phyloP scores from a whole-genome alignment of 2,797 vertebrate species.

The Tadarida brasiliensis region DNA sequence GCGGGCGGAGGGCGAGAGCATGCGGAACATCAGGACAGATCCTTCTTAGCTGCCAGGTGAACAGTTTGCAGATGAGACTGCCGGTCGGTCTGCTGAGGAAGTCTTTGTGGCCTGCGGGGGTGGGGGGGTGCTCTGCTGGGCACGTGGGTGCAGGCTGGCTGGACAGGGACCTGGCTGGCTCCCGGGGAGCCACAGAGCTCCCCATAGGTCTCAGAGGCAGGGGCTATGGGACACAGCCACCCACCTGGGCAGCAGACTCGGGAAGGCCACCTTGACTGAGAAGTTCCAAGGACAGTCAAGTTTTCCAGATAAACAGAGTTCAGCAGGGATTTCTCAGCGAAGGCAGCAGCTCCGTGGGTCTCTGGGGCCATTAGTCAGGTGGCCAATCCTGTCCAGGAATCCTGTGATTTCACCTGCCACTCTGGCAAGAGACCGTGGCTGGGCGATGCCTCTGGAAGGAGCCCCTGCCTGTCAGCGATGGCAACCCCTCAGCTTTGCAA shows the following conservation, averaged over 20 bases:
- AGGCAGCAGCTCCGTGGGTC: background rate
- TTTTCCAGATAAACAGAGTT: slow-evolving; percentile 38
- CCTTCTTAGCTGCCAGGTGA: slow-evolving; percentile 86
- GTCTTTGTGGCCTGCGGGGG: slow-evolving; percentile 75
- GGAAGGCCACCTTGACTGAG: background rate
- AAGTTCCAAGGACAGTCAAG: slow-evolving; percentile 54
- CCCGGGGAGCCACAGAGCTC: background rate
- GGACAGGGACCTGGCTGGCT: background rate
- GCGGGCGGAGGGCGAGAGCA: slow-evolving; percentile 44
- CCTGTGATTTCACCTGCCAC: background rate
- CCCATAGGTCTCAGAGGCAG: background rate
- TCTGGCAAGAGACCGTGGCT: background rate
- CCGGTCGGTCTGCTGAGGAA: slow-evolving; percentile 82
- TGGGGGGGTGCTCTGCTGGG: slow-evolving; percentile 48
- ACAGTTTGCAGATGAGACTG: slow-evolving; percentile 85
- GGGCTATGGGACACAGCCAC: background rate
- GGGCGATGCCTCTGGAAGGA: background rate
- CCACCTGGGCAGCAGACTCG: background rate
- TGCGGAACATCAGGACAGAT: slow-evolving; percentile 81
- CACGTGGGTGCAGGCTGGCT: slow-evolving; percentile 3
- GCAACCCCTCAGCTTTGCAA: background rate
- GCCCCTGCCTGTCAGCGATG: background rate
- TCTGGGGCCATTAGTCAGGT: background rate
- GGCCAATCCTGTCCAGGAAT: background rate
- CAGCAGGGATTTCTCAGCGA: background rate